A percentile compares a stretch with the other conserved stretches of the same genome.
Conservation (phyloP, 2,113 vertebrate species). For the Capra hircus region DNA sequence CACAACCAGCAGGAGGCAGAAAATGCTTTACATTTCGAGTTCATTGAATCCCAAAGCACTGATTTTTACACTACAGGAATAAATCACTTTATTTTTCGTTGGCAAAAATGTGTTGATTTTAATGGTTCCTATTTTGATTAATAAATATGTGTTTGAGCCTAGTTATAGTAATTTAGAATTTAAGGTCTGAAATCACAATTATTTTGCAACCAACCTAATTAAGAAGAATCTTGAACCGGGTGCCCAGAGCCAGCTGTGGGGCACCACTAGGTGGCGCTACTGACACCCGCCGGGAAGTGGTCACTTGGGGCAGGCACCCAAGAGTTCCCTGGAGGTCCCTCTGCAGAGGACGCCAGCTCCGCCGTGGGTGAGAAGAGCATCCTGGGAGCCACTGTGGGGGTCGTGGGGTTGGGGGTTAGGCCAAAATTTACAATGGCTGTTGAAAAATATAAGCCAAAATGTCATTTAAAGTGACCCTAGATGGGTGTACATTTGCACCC, state of each 20-base stretch:
- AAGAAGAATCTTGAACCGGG: not conserved
- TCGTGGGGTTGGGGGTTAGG: not conserved
- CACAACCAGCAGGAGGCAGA: not conserved
- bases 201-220: not conserved
- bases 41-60: not conserved
- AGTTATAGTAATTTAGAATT: not conserved
- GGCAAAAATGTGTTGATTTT: not conserved
- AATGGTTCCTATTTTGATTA: not conserved
- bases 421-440: not conserved
- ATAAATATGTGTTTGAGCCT: not conserved
- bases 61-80: not conserved
- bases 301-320: accelerated
- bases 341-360: not conserved
- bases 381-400: not conserved
- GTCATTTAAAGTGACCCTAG: not conserved
- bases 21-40: not conserved
- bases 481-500: not conserved
- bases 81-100: not conserved
- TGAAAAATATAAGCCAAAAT: not conserved
- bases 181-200: not conserved
- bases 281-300: not conserved
- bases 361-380: accelerated
- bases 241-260: not conserved
- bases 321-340: not conserved
- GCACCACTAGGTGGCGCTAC: not conserved